Conservation (phyloP, 1,140 invertebrate genomes). For the Lucilia cuprina region DNA sequence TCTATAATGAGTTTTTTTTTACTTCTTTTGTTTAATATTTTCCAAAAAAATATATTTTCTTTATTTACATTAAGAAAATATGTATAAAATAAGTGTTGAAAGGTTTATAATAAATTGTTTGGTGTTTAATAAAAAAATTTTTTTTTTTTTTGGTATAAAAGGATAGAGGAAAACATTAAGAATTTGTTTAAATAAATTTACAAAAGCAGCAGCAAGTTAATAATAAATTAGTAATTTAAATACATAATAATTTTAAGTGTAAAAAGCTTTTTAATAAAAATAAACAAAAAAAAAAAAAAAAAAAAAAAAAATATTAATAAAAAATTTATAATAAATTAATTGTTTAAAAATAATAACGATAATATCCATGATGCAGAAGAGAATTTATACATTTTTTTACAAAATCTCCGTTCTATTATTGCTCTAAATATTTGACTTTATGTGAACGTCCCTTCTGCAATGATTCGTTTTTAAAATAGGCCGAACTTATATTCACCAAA, state of each 20-base stretch:
- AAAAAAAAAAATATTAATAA: too few species aligned
- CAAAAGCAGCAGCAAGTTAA: constrained; percentile 35
- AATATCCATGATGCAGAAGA: too few species aligned
- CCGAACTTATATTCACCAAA: too few species aligned
- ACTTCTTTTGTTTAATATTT: constrained; percentile 35
- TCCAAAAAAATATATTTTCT: neutral
- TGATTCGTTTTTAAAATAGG: too few species aligned
- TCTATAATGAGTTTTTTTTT: constrained; percentile 40
- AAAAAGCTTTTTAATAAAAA: neutral
- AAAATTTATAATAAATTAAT: constrained; percentile 4
- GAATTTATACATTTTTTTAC: too few species aligned
- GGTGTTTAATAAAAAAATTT: neutral
- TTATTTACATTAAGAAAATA: constrained; percentile 12
- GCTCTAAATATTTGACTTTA: too few species aligned
- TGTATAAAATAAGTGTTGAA: neutral
- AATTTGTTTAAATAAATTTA: constrained; percentile 34
- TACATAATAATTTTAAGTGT: neutral
- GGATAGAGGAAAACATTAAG: neutral
- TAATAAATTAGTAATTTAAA: constrained; percentile 14
- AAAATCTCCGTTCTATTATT: too few species aligned
- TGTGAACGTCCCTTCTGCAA: too few species aligned
- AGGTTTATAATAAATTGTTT: neutral
- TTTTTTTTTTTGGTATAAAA: constrained; percentile 7
- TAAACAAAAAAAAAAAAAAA: neutral
- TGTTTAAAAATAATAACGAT: too few species aligned